phyloP scores from a whole-genome alignment of 2,888 invertebrate genomes.

The Schrankia costaestrigalis region DNA sequence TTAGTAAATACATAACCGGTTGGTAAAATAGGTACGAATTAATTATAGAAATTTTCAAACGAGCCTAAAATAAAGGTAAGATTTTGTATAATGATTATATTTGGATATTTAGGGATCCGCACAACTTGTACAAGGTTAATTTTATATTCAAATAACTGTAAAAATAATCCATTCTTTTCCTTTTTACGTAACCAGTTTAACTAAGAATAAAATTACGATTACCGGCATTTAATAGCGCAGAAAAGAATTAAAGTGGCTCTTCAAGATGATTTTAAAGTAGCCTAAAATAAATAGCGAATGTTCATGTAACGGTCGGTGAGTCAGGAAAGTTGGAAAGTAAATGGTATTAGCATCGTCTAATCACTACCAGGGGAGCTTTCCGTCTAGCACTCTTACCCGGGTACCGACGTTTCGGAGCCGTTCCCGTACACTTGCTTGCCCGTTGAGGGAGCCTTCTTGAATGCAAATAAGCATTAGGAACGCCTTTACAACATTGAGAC shows the following conservation, averaged over 20 bases:
- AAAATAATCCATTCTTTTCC: constrained; percentile 2
- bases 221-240: constrained; percentile 24
- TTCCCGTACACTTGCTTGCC: constrained; percentile 69
- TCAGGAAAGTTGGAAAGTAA: constrained; percentile 76
- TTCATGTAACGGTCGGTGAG: constrained; percentile 72
- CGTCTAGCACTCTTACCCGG: constrained; percentile 56
- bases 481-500: constrained; percentile 74
- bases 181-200: constrained; percentile 15
- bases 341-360: constrained; percentile 79
- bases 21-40: no score
- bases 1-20: no score
- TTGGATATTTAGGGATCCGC: no score
- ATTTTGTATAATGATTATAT: no score
- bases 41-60: no score
- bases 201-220: constrained; percentile 31
- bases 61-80: no score
- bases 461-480: constrained; percentile 78
- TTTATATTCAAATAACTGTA: background rate
- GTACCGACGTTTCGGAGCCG: constrained; percentile 51
- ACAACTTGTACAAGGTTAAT: constrained; percentile 2
- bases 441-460: constrained; percentile 70
- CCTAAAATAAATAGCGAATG: constrained; percentile 68
- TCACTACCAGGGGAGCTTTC: constrained; percentile 75
- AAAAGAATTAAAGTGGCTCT: constrained; percentile 44
- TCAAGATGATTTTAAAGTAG: constrained; percentile 66